phyloP scores from a whole-genome alignment of 2,888 invertebrate genomes.

The Agrochola circellaris region DNA sequence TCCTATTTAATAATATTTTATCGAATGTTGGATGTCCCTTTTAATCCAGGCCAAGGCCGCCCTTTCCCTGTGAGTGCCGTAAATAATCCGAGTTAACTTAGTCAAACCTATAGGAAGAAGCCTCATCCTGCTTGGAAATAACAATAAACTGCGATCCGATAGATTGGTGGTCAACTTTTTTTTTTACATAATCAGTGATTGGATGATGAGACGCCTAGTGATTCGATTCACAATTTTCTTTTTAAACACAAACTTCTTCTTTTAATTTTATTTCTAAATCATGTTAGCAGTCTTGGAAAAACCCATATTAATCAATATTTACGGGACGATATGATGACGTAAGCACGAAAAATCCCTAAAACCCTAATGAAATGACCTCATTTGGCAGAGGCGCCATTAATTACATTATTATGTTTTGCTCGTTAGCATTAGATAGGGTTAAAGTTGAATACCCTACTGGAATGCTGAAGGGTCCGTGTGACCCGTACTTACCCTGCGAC shows the following conservation, averaged over 20 bases:
- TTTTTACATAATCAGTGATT: background rate
- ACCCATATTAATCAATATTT: too few species aligned
- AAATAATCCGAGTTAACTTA: conserved; percentile 1
- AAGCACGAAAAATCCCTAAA: conserved; percentile 2
- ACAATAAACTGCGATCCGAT: background rate
- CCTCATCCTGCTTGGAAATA: background rate
- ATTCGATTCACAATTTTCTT: background rate
- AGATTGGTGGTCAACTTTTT: background rate
- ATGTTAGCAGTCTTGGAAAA: too few species aligned
- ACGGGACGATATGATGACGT: background rate
- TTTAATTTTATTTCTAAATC: too few species aligned
- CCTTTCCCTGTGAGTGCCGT: background rate
- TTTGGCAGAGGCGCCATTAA: conserved; percentile 40
- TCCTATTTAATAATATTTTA: background rate
- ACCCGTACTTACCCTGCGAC: conserved; percentile 62
- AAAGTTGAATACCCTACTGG: conserved; percentile 53
- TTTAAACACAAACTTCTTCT: too few species aligned
- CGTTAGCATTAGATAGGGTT: conserved; percentile 46
- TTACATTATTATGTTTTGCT: conserved; percentile 59
- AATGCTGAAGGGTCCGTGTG: conserved; percentile 57
- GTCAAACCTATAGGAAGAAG: background rate
- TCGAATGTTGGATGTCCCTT: background rate
- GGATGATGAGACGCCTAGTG: background rate
- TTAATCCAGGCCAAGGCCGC: conserved; percentile 23
- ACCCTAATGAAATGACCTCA: conserved; percentile 35